Percentiles rank a stretch among this genome's conserved stretches.
These are phyloP conservation scores for Limnephilus rhombicus DNA, from an alignment of 2,888 invertebrate species.

Conservation along the genomic window DNA sequence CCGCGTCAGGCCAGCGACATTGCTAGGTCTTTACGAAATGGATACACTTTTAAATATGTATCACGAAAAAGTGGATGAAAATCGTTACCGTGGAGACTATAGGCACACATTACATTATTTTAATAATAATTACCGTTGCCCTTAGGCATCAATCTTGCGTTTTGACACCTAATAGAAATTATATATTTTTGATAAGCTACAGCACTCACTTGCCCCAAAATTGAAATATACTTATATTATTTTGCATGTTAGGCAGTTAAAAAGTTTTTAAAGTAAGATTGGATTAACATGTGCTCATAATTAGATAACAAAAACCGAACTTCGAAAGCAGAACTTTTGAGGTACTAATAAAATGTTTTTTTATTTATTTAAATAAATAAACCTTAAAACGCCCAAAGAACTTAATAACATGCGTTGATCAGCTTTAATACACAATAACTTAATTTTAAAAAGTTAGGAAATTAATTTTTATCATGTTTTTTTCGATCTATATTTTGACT, in stretches of 20 bases:
- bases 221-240: background rate
- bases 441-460: too few species aligned
- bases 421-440: too few species aligned
- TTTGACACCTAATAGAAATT: background rate
- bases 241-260: background rate
- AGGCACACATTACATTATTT: background rate
- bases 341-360: too few species aligned
- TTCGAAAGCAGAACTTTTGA: too few species aligned
- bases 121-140: background rate
- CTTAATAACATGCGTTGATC: too few species aligned
- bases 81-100: background rate
- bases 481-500: too few species aligned
- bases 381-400: too few species aligned
- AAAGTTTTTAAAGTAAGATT: too few species aligned
- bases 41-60: background rate
- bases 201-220: background rate
- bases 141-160: background rate
- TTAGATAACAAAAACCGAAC: too few species aligned
- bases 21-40: background rate
- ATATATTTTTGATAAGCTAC: background rate
- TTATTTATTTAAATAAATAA: too few species aligned
- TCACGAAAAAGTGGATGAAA: background rate
- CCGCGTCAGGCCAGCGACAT: constrained; percentile 18
- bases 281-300: too few species aligned
- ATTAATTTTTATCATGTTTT: too few species aligned